Conservation (phyloP, 35 echinoderm and acorn worm genomes). For the Apostichopus parvimensis region DNA sequence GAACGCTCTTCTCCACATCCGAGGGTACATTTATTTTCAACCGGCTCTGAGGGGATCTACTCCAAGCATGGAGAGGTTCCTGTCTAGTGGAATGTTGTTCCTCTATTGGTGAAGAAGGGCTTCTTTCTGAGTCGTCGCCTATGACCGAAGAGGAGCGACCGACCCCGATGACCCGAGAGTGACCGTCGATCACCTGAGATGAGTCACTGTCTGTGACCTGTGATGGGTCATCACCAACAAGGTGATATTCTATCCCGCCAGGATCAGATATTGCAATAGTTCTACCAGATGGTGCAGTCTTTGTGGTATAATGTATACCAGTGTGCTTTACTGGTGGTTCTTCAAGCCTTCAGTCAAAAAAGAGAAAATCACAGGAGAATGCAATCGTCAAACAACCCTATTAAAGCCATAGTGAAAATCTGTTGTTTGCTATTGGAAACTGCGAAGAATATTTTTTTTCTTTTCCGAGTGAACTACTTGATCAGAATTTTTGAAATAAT, state of each 20-base stretch:
- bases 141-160: background rate
- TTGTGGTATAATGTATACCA: background rate
- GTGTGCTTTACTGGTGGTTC: background rate
- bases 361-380: background rate
- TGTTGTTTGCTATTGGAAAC: too few species aligned
- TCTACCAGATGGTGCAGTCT: background rate
- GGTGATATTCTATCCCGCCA: background rate
- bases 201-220: too few species aligned
- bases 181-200: too few species aligned
- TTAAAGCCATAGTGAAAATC: background rate
- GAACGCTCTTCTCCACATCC: constrained; percentile 55
- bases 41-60: background rate
- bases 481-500: too few species aligned
- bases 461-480: too few species aligned
- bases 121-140: background rate
- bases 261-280: background rate
- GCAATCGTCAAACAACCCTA: background rate
- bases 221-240: background rate
- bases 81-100: background rate
- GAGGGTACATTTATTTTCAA: background rate
- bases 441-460: too few species aligned
- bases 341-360: background rate
- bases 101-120: background rate
- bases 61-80: background rate
- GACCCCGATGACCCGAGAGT: too few species aligned